Evolutionary conservation across 2,113 vertebrate genomes (phyloP), one percentile per base, ranked within the genome.

Genomic region (Mustelus asterias): DNA sequence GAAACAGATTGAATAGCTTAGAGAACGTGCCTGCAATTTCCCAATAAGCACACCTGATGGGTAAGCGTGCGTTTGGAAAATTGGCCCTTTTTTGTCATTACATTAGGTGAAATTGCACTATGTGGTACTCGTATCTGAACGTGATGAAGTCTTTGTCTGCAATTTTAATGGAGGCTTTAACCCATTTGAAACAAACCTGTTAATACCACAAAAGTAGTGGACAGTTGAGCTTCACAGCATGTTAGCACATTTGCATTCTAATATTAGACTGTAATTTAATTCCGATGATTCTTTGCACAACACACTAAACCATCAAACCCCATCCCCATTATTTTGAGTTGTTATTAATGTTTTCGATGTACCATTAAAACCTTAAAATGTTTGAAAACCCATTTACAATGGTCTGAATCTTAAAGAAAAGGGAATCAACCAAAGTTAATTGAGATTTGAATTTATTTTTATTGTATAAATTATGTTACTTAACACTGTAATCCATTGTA

Each of bases 61-160:
- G 85, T 54, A 44, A 20, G 37, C 88, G 16, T 93, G 89, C 89
- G 65, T 93, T 93, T 93, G 60, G n/a, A 93, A 93, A 93, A 63
- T 63, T 93, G 89, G 20, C 89, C 89, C 22, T 93, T 65, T 63
- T 93, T 37, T 37, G 33, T 67, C 37, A n/a, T 93, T 33, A 93
- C 33, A 37, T 93, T 65, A 65, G 89, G 63, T 93, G 89, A 92
- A 58, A 90, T 33, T 33, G 16, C 22, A 37, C 60, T 65, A 10
- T 65, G n/a, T 90, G 54, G 29, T 65, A 93, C 5, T 93, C 37
- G 60, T 93, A 8, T 65, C n/a, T 41, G 54, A 90, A 93, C 16
- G 18, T 37, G 63, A 18, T 33, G 60, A 93, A 67, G 22, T 92
- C 58, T 83, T 83, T n/a, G 63, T 65, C 89, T 65, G 33, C 33